phyloP scores from a whole-genome alignment of 2,888 invertebrate genomes.

The Colostygia pectinataria region DNA sequence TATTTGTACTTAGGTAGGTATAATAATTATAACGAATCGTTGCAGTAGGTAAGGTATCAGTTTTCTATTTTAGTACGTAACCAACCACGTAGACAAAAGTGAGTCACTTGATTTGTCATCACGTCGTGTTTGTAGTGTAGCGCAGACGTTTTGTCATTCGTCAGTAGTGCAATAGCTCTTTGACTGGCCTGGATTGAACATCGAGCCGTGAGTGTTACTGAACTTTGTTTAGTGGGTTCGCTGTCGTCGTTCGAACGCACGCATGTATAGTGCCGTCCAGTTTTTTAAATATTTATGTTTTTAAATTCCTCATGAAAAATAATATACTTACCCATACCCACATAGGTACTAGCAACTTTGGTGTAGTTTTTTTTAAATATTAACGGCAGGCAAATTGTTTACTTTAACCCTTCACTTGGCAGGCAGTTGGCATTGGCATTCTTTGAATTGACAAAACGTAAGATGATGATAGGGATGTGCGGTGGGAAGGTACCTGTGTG shows the following conservation, averaged over 20 bases:
- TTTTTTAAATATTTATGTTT: too few relatives aligned
- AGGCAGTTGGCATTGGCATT: background rate
- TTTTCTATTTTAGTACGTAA: background rate
- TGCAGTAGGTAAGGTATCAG: too few relatives aligned
- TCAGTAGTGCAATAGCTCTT: constrained; percentile 16
- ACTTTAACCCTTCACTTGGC: constrained; percentile 46
- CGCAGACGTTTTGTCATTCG: constrained; percentile 2
- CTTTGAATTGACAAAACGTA: background rate
- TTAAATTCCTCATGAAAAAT: too few relatives aligned
- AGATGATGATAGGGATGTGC: constrained; percentile 1
- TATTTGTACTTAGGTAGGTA: too few relatives aligned
- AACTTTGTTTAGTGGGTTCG: constrained; percentile 49
- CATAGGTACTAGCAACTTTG: too few relatives aligned
- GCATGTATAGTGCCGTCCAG: too few relatives aligned
- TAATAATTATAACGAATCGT: too few relatives aligned
- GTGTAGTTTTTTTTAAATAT: too few relatives aligned
- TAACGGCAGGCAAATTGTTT: constrained; percentile 1
- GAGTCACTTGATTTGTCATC: constrained; percentile 10
- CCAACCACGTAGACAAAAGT: background rate
- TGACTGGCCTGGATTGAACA: too few relatives aligned
- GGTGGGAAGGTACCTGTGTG: constrained; percentile 8
- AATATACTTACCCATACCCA: too few relatives aligned
- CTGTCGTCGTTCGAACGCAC: constrained; percentile 52
- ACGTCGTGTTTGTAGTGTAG: too few relatives aligned
- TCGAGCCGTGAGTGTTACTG: constrained; percentile 12